Base-by-base conservation (phyloP, 2,113 vertebrate species). In the Saguinus midas region DNA sequence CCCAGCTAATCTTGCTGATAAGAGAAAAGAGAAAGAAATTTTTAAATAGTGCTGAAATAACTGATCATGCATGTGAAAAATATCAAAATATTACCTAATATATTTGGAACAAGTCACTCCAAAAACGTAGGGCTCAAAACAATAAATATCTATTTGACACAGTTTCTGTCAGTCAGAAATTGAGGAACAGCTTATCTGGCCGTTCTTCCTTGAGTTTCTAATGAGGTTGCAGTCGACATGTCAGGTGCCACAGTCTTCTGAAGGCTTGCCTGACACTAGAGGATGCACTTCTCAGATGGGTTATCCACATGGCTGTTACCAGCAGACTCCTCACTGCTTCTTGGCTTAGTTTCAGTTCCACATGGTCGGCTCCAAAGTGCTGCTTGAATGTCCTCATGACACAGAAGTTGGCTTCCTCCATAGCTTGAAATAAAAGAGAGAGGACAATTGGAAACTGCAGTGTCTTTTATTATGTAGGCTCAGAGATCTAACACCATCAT, bases 41-140 rank as follows among this genome's bases (percentile, higher is more conserved):
- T 68, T 72, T 43, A 84, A 89, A 70, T 85, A 79, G 64, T 78
- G n/a, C 43, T 96, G 86, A 12, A n/a, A 93, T 90, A 87, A 92
- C 25, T 66, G 14, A 57, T 55, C n/a, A 85, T 72, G 16, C 43
- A 80, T 52, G 52, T 79, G 72, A 85, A 88, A 89, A 72, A 61
- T 35, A 72, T 9, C 40, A 72, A 79, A 89, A 79, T 76, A 40
- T 55, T 64, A 64, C 32, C 75, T 88, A 64, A 64, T 13, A 64
- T 64, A 35, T 88, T 70, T 40, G 5, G 23, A 10, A 2, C 58
- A 79, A 84, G 84, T 58, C n/a, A 45, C 25, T 14, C 50, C 16
- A 13, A 40, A 64, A 61, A 58, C 23, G 3, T 43, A 79, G 27
- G 35, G 35, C 16, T 79, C 21, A 35, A 61, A 83, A 3, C 20